phyloP scores from a whole-genome alignment of 1,140 invertebrate genomes.

The Samia ricini region DNA sequence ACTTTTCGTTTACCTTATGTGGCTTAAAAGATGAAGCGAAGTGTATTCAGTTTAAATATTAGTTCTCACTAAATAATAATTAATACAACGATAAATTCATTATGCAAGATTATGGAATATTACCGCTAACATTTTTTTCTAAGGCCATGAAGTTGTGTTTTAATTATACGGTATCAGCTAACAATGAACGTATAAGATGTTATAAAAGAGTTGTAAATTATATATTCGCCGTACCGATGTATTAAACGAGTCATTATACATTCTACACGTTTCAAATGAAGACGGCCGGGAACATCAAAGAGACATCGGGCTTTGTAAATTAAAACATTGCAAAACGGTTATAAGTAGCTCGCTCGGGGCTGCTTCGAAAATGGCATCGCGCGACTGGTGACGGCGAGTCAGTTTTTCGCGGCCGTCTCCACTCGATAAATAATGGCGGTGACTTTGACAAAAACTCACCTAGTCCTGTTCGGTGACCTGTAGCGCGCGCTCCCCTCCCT shows the following conservation, averaged over 20 bases:
- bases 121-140: conserved; percentile 20
- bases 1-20: conserved; percentile 55
- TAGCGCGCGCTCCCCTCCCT: conserved; percentile 53
- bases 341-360: conserved; percentile 53
- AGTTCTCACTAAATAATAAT: conserved; percentile 38
- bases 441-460: conserved; percentile 76
- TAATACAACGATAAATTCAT: conserved; percentile 57
- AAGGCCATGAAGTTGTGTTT: background rate
- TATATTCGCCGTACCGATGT: conserved; percentile 16
- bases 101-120: conserved; percentile 61
- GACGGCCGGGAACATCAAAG: conserved; percentile 70
- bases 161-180: background rate
- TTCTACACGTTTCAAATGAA: conserved; percentile 39
- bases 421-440: conserved; percentile 74
- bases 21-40: conserved; percentile 44
- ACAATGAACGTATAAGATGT: conserved; percentile 18
- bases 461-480: conserved; percentile 71
- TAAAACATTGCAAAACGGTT: conserved; percentile 72
- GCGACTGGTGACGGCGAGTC: conserved; percentile 63
- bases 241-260: conserved; percentile 18
- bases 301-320: conserved; percentile 54
- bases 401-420: conserved; percentile 76
- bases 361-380: conserved; percentile 73
- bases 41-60: conserved; percentile 59
- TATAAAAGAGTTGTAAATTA: conserved; percentile 20